Evolutionary conservation across 2,113 vertebrate species (phyloP).

Genomic region (Notiomystis cincta): DNA sequence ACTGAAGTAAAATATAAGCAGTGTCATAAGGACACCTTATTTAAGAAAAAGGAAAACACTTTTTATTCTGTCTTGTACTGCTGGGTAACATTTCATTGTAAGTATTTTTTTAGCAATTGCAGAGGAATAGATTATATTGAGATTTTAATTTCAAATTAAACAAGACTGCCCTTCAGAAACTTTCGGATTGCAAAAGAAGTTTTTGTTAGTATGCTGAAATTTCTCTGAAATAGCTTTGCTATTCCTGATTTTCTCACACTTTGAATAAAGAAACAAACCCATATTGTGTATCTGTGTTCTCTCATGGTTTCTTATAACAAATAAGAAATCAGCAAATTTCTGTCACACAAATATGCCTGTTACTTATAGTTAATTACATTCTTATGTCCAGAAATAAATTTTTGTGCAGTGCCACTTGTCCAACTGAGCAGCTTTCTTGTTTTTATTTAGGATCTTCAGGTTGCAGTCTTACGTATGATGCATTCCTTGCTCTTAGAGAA

Average conservation of each 20-base stretch:
- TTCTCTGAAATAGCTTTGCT: neutral
- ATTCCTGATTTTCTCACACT: neutral
- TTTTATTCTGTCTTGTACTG: neutral
- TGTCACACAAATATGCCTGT: neutral
- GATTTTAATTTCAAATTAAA: neutral
- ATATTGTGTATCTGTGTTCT: neutral
- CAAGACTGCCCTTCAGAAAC: neutral
- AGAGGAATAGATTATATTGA: neutral
- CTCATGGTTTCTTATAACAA: neutral
- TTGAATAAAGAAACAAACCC: neutral
- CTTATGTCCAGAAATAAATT: neutral
- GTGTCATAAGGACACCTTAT: neutral
- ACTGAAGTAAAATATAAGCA: neutral
- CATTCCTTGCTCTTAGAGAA: neutral
- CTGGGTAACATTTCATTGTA: neutral
- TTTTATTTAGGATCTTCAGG: neutral
- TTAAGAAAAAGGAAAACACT: neutral
- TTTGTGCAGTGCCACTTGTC: neutral
- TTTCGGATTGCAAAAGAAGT: neutral
- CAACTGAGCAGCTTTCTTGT: neutral
- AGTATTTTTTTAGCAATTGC: neutral
- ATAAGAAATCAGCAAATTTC: neutral
- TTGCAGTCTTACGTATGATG: neutral
- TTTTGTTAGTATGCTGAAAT: neutral
- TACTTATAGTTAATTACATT: neutral